Base-by-base conservation (phyloP, 2,888 invertebrate genomes). In the Glomeris marginata region DNA sequence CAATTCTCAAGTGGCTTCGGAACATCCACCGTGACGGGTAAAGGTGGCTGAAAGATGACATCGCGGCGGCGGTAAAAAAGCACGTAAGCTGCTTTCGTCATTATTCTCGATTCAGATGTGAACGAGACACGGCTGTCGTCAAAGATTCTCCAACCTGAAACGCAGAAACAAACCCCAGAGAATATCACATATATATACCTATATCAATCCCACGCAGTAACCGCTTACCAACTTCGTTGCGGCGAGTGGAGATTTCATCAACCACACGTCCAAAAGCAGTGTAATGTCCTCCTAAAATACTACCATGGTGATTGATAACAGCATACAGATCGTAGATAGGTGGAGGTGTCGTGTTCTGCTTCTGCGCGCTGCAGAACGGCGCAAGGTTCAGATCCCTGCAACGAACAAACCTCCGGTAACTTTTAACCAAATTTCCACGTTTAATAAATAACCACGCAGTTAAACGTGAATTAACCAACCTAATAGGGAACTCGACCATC, bases 281-380 rank as follows among this genome's bases (percentile, higher is more conserved):
- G 60, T 73, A 73, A 58, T 73, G 73, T 13, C 73, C 73, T 10
- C 70, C 70, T 45, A 67, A 60, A 43, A 67, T 66, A 45, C 65
- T 67, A 41, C 66, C 71, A 51, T 66, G 63, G 58, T 71, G 71
- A 59, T 70, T 71, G 41, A 72, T 66, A 2, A 72, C 71, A 10
- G 67, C 72, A 54, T 67, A 71, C 51, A 73, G 61, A 56, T 73
- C 73, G 58, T 73, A 73, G 2, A 68, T 55, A 0, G 68, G 63
- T 1, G 60, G 57, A 1, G 28, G 20, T 11, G 15, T 61, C 54
- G 50, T 46, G 11, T 52, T 52, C 28, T 28, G 3, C 28, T 28
- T 28, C 28, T 28, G 28, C 22, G 62, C 61, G 41, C 63, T 57
- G 49, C 58, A 62, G 58, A 63, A 69, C 1, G 61, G 58, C 6